Conservation (phyloP, 2,888 invertebrate species). For the Artemia sp. region DNA sequence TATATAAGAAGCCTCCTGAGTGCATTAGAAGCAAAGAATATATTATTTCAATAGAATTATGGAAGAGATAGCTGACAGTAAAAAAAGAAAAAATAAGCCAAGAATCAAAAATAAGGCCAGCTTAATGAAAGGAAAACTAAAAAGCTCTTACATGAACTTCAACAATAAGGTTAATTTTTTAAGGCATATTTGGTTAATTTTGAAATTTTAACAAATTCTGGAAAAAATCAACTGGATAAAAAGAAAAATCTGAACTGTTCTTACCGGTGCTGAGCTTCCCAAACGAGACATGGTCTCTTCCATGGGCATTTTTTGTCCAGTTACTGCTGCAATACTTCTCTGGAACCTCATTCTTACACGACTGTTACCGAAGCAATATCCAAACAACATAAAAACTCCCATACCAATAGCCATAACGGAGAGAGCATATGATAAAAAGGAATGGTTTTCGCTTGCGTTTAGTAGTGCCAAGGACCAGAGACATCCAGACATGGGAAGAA, state of each 20-base stretch:
- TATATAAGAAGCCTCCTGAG: too few species aligned
- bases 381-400: constrained; percentile 63
- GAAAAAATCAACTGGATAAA: not conserved
- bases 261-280: constrained; percentile 37
- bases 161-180: too few species aligned
- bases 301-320: constrained; percentile 37
- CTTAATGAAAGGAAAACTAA: too few species aligned
- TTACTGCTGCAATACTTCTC: constrained; percentile 45
- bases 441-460: constrained; percentile 53
- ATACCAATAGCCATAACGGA: constrained; percentile 58
- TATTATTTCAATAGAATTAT: too few species aligned
- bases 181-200: constrained; percentile 7
- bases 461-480: constrained; percentile 71
- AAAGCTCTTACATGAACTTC: too few species aligned
- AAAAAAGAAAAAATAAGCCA: too few species aligned
- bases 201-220: constrained; percentile 14
- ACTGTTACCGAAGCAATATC: constrained; percentile 70
- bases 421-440: constrained; percentile 55
- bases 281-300: constrained; percentile 35
- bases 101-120: too few species aligned
- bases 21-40: too few species aligned
- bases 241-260: constrained; percentile 24
- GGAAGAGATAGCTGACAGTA: too few species aligned
- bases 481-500: constrained; percentile 61
- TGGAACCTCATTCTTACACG: constrained; percentile 53